Evolutionary conservation across 2,797 vertebrate genomes (phyloP), one percentile per base, ranked within the genome.

Genomic region (Arctocebus calabarensis): DNA sequence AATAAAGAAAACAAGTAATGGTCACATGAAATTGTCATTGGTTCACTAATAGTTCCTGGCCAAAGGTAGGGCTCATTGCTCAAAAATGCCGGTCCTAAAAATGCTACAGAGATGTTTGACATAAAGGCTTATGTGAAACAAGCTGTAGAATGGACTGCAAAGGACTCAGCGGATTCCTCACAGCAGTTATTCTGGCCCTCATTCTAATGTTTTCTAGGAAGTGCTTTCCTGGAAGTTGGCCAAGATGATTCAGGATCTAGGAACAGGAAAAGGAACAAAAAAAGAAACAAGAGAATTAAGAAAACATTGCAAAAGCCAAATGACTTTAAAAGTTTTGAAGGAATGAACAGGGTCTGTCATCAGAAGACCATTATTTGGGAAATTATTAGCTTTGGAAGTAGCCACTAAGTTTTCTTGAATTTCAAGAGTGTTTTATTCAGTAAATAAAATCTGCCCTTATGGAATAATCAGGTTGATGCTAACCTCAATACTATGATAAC

Each of bases 111-210:
- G 5, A 25, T 37, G 4, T 43, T n/a, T 40, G 14, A 27, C 52
- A 27, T 0, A 16, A 70, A 55, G 12, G 1, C 2, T 23, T 23
- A 4, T 3, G 19, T 13, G 2, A 27, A 8, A 1, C 27, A 2
- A 12, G 11, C 4, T 43, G 2, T 43, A 8, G 11, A n/a, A 83
- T 27, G 34, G 22, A 4, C 57, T 55, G 9, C 17, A 10, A 32
- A 2, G 55, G 4, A 1, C 11, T 8, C 57, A 22, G 2, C 1
- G 7, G 7, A 5, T 37, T 71, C 19, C 57, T 57, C 27, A 7
- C 16, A 48, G 10, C 9, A 23, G 29, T 22, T 29, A 37, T 4
- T 40, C 40, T 19, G 25, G 14, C 5, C 16, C 40, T 66, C 10
- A 5, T 3, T 57, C 16, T 40, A 68, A 20, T 20, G 40, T 68